A percentile compares a stretch with the other conserved stretches of the same genome.
Conservation (phyloP, 2,113 vertebrate species). For the Parus major region DNA sequence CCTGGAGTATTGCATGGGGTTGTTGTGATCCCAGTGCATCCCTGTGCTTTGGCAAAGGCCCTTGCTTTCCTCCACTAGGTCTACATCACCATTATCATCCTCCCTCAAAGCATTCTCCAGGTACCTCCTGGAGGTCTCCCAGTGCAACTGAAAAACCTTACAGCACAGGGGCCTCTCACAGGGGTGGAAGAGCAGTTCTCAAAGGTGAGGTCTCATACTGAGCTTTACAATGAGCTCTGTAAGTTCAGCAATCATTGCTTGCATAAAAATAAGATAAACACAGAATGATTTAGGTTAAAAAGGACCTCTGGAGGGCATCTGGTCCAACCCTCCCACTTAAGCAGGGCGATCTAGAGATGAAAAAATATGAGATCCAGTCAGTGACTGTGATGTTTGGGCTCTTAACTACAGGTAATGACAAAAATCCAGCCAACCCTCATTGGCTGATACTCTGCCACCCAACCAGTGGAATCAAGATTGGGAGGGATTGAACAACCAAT, state of each 20-base stretch:
- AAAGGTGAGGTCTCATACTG: background rate
- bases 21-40: background rate
- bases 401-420: background rate
- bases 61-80: background rate
- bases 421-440: background rate
- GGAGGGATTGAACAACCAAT: background rate
- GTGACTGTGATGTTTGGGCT: background rate
- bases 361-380: background rate
- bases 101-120: background rate
- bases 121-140: background rate
- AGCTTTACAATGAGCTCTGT: background rate
- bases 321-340: background rate
- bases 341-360: background rate
- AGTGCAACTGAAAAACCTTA: background rate
- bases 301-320: background rate
- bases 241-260: background rate
- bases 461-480: background rate
- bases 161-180: background rate
- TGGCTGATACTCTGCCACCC: background rate
- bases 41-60: fast-evolving
- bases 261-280: background rate
- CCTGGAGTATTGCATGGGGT: background rate
- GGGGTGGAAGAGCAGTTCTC: background rate
- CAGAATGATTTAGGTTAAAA: background rate
- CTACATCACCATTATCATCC: background rate